phyloP scores from a whole-genome alignment of 1,140 invertebrate genomes.

The Drosophila eugracilis region DNA sequence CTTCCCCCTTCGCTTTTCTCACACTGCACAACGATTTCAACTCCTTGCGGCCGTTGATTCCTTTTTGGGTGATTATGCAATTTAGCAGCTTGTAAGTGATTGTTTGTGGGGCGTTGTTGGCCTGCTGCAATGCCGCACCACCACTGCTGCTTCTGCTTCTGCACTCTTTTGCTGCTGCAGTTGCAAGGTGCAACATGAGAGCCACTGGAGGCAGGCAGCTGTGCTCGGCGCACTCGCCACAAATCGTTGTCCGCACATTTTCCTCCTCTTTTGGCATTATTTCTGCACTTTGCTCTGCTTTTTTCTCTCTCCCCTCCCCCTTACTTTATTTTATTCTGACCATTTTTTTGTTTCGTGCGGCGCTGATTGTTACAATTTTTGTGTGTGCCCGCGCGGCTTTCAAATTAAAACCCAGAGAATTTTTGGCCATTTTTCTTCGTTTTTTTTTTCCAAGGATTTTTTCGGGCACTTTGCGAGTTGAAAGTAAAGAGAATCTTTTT shows the following conservation, averaged over 20 bases:
- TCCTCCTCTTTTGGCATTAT: constrained; percentile 42
- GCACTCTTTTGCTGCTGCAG: constrained; percentile 32
- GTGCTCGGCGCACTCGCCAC: constrained; percentile 46
- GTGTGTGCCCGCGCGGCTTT: constrained; percentile 44
- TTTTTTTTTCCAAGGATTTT: constrained; percentile 6
- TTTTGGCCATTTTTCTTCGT: constrained; percentile 30
- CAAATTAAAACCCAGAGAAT: constrained; percentile 63
- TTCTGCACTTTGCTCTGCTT: constrained; percentile 50
- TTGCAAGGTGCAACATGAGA: constrained; percentile 70
- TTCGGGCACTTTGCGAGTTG: constrained; percentile 6
- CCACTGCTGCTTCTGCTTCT: constrained; percentile 10
- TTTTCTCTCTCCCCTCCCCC: constrained; percentile 13
- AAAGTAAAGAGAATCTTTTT: constrained; percentile 11
- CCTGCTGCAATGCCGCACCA: constrained; percentile 7
- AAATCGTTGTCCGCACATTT: constrained; percentile 77
- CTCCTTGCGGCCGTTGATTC: constrained; percentile 64
- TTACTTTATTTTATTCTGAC: constrained; percentile 59
- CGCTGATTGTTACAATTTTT: constrained; percentile 82
- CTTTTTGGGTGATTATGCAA: constrained; percentile 79
- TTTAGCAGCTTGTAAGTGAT: constrained; percentile 84
- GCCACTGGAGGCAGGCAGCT: constrained; percentile 60
- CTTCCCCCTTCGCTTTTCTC: too few species aligned
- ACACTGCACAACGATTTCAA: constrained; percentile 17
- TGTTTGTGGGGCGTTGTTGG: constrained; percentile 79
- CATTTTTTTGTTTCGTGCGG: constrained; percentile 25